Percentiles rank a stretch among this genome's conserved stretches.
These are phyloP conservation scores for Pseudococcus jackbeardsleyi DNA, from an alignment of 2,888 invertebrate genomes.

Conservation along the genomic window DNA sequence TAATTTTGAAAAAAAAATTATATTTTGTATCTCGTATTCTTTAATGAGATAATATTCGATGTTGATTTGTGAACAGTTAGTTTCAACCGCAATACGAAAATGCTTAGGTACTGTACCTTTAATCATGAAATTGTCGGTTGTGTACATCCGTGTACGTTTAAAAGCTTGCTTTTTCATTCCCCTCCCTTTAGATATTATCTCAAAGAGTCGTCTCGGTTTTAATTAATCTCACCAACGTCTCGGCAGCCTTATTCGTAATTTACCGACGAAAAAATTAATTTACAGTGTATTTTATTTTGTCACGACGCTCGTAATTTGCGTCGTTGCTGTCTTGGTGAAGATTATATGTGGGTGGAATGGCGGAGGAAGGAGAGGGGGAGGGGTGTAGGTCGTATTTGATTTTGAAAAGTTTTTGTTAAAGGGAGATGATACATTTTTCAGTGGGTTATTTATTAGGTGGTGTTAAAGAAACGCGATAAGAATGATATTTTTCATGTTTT, in stretches of 20 bases:
- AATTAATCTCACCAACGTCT: neutral
- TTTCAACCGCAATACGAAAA: neutral
- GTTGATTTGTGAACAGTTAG: constrained; percentile 14
- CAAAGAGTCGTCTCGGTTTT: constrained; percentile 1
- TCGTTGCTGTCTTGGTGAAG: neutral
- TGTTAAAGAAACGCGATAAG: too few species aligned
- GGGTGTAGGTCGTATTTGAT: too few species aligned
- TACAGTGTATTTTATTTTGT: constrained; percentile 18
- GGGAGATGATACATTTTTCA: too few species aligned
- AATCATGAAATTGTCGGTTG: constrained; percentile 38
- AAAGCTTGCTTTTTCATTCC: constrained; percentile 22
- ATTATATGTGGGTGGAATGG: too few species aligned
- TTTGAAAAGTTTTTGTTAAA: too few species aligned
- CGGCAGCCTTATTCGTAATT: constrained; percentile 6
- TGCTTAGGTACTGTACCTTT: neutral
- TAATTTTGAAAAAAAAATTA: neutral
- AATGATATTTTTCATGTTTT: too few species aligned
- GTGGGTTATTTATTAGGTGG: too few species aligned
- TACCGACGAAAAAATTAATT: constrained; percentile 36
- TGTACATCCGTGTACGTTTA: neutral
- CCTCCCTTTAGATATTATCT: neutral
- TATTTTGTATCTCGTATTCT: neutral
- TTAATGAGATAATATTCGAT: neutral
- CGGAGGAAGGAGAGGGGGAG: too few species aligned
- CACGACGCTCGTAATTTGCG: neutral